Percentiles rank a stretch among this genome's conserved stretches.
phyloP scores from a whole-genome alignment of 2,113 vertebrate genomes.

The Spheniscus mendiculus region DNA sequence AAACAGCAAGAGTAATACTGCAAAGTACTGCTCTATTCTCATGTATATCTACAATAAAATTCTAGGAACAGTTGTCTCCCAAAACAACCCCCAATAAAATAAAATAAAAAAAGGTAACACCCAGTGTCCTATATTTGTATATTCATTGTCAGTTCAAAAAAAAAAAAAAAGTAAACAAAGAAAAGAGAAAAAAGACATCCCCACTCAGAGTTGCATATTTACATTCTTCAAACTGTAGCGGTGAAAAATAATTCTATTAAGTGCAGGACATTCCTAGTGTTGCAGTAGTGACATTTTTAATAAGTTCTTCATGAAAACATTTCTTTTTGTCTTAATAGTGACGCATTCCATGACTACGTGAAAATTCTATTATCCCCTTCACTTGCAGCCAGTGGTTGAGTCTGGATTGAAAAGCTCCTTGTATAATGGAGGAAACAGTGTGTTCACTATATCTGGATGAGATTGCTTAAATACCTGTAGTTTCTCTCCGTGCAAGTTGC shows the following conservation, averaged over 20 bases:
- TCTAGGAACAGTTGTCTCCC: constrained; percentile 86
- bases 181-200: constrained; percentile 85
- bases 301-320: constrained; percentile 82
- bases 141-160: constrained; percentile 80
- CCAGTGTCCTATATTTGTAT: constrained; percentile 80
- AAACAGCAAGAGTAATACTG: constrained; percentile 96
- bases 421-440: constrained; percentile 97
- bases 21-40: constrained; percentile 90
- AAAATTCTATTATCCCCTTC: constrained; percentile 79
- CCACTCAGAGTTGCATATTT: constrained; percentile 90
- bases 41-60: constrained; percentile 93
- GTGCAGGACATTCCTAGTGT: constrained; percentile 99
- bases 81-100: constrained; percentile 75
- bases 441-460: constrained; percentile 96
- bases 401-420: constrained; percentile 99
- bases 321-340: constrained; percentile 80
- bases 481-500: constrained; percentile 98
- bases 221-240: constrained; percentile 99
- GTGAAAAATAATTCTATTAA: constrained; percentile 95
- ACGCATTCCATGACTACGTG: constrained; percentile 75
- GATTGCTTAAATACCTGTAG: constrained; percentile 98
- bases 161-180: constrained; percentile 74
- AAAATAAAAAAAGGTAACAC: constrained; percentile 72
- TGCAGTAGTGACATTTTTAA: constrained; percentile 85
- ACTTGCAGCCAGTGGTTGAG: constrained; percentile 93